Percentiles rank a stretch among this genome's conserved stretches.
Evolutionary conservation across 1,140 invertebrate species (phyloP).

Genomic region (Drosophila yakuba): DNA sequence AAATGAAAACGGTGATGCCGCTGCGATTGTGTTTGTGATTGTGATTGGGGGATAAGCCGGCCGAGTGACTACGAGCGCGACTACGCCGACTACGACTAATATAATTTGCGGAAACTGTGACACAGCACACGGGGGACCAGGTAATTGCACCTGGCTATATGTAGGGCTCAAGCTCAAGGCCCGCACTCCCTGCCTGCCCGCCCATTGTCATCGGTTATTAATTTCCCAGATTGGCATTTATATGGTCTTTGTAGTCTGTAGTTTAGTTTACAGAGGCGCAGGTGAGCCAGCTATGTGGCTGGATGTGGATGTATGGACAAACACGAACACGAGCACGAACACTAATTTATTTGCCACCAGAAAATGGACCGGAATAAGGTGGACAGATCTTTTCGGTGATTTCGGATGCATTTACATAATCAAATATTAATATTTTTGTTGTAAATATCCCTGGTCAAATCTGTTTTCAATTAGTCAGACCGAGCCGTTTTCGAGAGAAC

Average conservation of each 20-base stretch:
- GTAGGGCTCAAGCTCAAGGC: constrained; percentile 46
- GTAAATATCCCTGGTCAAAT: constrained; percentile 19
- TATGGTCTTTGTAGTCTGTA: not conserved
- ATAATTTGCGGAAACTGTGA: constrained; percentile 79
- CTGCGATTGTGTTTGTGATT: constrained; percentile 71
- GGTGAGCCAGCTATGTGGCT: not conserved
- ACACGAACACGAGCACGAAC: constrained; percentile 21
- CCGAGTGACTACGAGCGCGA: constrained; percentile 25
- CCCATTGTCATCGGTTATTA: constrained; percentile 46
- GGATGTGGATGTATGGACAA: not conserved
- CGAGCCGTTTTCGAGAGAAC: constrained; percentile 21
- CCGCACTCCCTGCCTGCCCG: constrained; percentile 5
- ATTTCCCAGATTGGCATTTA: constrained; percentile 33
- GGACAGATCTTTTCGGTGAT: constrained; percentile 25
- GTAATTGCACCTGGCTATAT: constrained; percentile 41
- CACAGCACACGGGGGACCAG: constrained; percentile 58
- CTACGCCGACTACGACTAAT: constrained; percentile 29
- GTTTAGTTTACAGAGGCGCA: not conserved
- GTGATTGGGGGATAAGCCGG: constrained; percentile 50
- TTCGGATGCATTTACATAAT: constrained; percentile 33
- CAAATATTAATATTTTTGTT: constrained; percentile 19
- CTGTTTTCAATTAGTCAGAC: constrained; percentile 34
- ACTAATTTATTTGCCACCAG: constrained; percentile 9
- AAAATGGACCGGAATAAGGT: constrained; percentile 28
- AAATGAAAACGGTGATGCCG: constrained; percentile 60